Evolutionary conservation across 2,113 vertebrate species (phyloP).

Genomic region (Rhipidura dahli): DNA sequence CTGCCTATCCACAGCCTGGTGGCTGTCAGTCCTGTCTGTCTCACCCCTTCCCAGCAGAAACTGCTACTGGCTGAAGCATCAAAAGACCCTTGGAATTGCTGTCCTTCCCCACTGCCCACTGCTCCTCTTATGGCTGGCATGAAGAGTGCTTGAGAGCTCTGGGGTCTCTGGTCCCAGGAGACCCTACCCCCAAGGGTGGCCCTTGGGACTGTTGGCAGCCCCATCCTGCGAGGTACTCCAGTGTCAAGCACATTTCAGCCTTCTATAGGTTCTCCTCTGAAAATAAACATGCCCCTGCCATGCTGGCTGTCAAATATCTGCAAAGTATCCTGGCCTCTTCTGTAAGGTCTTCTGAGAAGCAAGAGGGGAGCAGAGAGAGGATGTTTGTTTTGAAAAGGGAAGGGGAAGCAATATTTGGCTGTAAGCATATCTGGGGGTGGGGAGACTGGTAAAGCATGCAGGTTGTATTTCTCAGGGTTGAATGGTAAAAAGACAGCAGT

Average conservation of each 20-base stretch:
- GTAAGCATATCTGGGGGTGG: not conserved
- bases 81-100: not conserved
- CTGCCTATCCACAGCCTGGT: not conserved
- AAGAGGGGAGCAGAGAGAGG: not conserved
- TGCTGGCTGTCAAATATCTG: not conserved
- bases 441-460: not conserved
- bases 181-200: not conserved
- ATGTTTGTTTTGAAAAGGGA: conserved; percentile 5
- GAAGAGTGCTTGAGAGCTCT: not conserved
- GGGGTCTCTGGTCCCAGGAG: not conserved
- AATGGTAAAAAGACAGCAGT: conserved; percentile 14
- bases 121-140: not conserved
- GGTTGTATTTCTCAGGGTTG: conserved; percentile 19
- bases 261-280: not conserved
- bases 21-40: not conserved
- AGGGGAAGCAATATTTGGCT: not conserved
- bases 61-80: not conserved
- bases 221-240: not conserved
- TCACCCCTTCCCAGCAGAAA: not conserved
- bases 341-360: not conserved
- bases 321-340: not conserved
- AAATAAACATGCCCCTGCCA: fast-evolving
- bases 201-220: no score
- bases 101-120: not conserved
- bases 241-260: not conserved